Evolutionary conservation across 30 jellyfish, hydroid and myxozoan species (phyloP), one percentile per base, ranked within the genome.

Genomic region (Aurelia aurita complex sp. Pacific): DNA sequence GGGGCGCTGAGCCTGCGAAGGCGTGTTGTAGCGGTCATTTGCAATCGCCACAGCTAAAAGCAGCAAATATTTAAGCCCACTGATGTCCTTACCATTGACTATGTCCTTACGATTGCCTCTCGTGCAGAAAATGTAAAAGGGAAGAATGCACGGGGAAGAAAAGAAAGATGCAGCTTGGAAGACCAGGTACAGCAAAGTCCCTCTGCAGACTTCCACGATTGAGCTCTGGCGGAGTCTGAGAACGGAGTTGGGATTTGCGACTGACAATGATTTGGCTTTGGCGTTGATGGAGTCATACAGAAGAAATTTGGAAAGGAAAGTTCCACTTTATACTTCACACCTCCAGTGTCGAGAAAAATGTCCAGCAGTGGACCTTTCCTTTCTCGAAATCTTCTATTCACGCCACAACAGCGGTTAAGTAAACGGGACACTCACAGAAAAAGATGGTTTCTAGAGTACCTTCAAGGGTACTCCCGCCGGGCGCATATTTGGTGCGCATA

Each of bases 21-120:
- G 68, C 68, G 68, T 2, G 68, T 59, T 59, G 68, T 59, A 9
- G 68, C 68, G 32, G 68, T 9, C 68, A 59, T 59, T 59, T 59
- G 68, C 68, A 59, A 59, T 59, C 32, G 4, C 32, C 32, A 59
- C 13, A 59, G 68, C 29, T 54, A 54, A 2, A 3, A 8, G 29
- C 68, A 59, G 32, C 29, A 23, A 23, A 23, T 23, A 23, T 23
- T 23, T 23, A 23, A 23, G 29, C 29, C 29, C 29, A 23, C 29
- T 23, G 29, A 23, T 23, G 29, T 23, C 29, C 29, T 23, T 23
- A 23, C 16, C 3, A 8, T 8, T 9, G 3, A 8, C 3, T 2
- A 59, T 59, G 68, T 59, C 18, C 18, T 13, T 59, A 3, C 32
- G 68, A 59, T 59, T 0, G 68, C 68, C 29, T 2, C 68, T 59